These are phyloP conservation scores for Glyptemys insculpta DNA, from an alignment of 2,797 vertebrate genomes.

Conservation along the genomic window DNA sequence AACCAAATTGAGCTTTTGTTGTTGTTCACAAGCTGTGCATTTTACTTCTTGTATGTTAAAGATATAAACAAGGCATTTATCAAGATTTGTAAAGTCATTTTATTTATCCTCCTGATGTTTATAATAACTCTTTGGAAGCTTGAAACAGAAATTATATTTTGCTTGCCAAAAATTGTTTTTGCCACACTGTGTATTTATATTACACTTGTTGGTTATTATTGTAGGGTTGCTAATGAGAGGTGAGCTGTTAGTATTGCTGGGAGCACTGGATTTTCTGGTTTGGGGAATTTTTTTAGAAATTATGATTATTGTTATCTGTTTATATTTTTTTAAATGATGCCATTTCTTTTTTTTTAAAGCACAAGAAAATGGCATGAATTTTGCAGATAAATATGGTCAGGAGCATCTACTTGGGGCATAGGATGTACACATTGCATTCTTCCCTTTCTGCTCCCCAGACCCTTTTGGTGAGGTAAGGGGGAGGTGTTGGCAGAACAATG, in stretches of 20 bases:
- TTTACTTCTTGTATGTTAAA: neutral
- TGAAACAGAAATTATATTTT: slow-evolving; percentile 47
- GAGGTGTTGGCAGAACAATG: neutral
- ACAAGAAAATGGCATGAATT: neutral
- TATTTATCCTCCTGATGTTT: slow-evolving; percentile 36
- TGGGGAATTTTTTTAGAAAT: neutral
- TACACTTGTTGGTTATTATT: slow-evolving; percentile 44
- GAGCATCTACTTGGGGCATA: neutral
- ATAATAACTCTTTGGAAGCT: slow-evolving; percentile 16
- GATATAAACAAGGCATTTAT: neutral
- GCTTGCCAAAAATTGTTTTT: slow-evolving; percentile 42
- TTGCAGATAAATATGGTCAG: neutral
- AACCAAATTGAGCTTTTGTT: neutral
- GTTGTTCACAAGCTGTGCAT: neutral
- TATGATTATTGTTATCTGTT: neutral
- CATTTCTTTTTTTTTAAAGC: neutral
- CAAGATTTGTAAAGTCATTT: slow-evolving; percentile 1
- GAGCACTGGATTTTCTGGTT: neutral
- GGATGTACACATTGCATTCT: neutral
- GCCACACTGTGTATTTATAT: neutral
- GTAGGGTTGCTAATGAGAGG: slow-evolving; percentile 7
- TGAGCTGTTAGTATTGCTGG: slow-evolving; percentile 8
- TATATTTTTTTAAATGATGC: neutral
- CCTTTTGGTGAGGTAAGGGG: neutral
- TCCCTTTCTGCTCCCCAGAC: neutral